Conservation (phyloP, 2,797 vertebrate species). For the Aldrovandia affinis region DNA sequence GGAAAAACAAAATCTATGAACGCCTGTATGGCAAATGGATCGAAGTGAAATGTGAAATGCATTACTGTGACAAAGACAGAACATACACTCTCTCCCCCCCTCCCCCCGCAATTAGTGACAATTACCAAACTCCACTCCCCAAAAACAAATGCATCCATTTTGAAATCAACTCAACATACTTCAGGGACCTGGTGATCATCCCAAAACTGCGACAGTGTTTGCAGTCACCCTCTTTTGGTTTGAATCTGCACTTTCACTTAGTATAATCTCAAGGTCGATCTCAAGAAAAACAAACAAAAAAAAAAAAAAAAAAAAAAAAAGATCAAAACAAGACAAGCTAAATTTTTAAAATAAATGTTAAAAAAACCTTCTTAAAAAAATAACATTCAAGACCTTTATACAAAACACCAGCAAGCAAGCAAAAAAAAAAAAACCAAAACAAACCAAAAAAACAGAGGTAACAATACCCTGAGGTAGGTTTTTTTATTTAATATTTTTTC, state of each 20-base stretch:
- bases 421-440: conserved; percentile 70
- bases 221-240: conserved; percentile 41
- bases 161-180: conserved; percentile 53
- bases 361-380: conserved; percentile 92
- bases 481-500: conserved; percentile 68
- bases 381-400: conserved; percentile 96
- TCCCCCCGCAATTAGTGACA: no score
- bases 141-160: conserved; percentile 63
- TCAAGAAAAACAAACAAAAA: conserved; percentile 54
- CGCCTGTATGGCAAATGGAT: conserved; percentile 40
- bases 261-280: conserved; percentile 52
- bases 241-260: conserved; percentile 26
- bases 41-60: not conserved
- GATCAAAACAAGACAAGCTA: conserved; percentile 77
- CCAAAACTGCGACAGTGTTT: conserved; percentile 53
- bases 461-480: conserved; percentile 94
- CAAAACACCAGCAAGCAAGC: conserved; percentile 96
- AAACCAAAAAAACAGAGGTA: conserved; percentile 97
- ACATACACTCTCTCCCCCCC: no score
- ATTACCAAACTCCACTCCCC: conserved; percentile 59
- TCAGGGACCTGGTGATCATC: conserved; percentile 54
- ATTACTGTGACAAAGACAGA: no score
- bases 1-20: conserved; percentile 6
- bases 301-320: conserved; percentile 61
- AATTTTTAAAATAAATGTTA: conserved; percentile 46